A percentile compares a stretch with the other conserved stretches of the same genome.
Conservation (phyloP, 1,140 invertebrate genomes). For the Drosophila parabipectinata region DNA sequence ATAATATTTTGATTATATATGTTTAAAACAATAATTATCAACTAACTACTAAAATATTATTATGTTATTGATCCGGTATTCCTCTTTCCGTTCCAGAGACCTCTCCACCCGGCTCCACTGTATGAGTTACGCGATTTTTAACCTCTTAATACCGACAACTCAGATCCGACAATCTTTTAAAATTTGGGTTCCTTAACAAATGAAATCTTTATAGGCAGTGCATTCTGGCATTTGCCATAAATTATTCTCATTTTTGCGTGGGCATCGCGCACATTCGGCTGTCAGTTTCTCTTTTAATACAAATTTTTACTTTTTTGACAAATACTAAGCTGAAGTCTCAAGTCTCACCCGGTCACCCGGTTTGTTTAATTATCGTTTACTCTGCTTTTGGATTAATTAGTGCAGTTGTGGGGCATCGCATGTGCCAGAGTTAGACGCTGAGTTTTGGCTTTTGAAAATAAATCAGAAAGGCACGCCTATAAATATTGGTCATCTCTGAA, state of each 20-base stretch:
- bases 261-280: constrained; percentile 30
- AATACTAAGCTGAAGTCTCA: constrained; percentile 1
- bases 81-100: constrained; percentile 25
- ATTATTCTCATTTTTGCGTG: constrained; percentile 62
- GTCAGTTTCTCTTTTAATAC: not conserved
- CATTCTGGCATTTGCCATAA: constrained; percentile 49
- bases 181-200: constrained; percentile 43
- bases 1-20: not conserved
- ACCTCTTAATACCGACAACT: constrained; percentile 36
- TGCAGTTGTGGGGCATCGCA: constrained; percentile 13
- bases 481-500: constrained; percentile 47
- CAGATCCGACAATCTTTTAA: constrained; percentile 21
- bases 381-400: constrained; percentile 57
- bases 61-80: constrained; percentile 32
- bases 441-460: constrained; percentile 6
- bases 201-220: constrained; percentile 67
- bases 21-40: not conserved
- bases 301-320: constrained; percentile 13
- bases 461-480: constrained; percentile 51
- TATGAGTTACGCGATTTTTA: constrained; percentile 69
- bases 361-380: constrained; percentile 62
- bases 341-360: constrained; percentile 13
- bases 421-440: constrained; percentile 1
- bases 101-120: constrained; percentile 25
- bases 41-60: constrained; percentile 22